Percentiles rank a stretch among this genome's conserved stretches.
These are phyloP conservation scores for Platysternon megacephalum DNA, from an alignment of 2,113 vertebrate genomes.

Conservation along the genomic window DNA sequence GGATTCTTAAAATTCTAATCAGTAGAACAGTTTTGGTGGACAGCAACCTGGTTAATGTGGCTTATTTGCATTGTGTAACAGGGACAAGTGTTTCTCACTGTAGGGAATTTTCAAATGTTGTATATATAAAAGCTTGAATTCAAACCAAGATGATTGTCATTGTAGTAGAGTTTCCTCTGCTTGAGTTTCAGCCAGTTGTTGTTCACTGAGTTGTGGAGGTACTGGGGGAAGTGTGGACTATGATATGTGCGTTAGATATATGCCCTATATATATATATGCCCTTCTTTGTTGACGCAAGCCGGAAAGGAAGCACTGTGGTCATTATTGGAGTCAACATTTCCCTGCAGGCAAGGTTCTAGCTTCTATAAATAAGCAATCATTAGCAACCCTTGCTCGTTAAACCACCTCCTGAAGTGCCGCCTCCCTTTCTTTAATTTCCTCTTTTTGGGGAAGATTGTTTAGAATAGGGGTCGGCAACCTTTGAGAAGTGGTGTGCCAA, in stretches of 20 bases:
- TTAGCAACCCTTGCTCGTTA: neutral
- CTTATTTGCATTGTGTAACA: neutral
- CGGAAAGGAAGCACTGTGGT: neutral
- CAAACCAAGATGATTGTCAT: neutral
- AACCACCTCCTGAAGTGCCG: neutral
- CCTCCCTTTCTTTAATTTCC: neutral
- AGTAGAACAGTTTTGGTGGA: neutral
- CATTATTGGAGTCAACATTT: neutral
- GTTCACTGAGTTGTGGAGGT: neutral
- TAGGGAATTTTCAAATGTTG: neutral
- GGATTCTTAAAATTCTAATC: neutral
- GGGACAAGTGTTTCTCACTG: neutral
- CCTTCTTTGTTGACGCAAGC: neutral
- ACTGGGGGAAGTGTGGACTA: neutral
- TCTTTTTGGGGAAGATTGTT: neutral
- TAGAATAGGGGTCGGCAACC: neutral
- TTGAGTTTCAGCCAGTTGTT: neutral
- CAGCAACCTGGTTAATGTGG: neutral
- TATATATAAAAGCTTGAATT: neutral
- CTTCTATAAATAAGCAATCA: neutral
- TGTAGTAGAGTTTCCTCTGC: neutral
- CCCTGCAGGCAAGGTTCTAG: neutral
- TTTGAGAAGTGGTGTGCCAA: too few species aligned
- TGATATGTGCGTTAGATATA: neutral
- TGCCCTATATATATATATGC: too few species aligned